Evolutionary conservation across 1,140 invertebrate species (phyloP).

Genomic region (Pogonomyrmex barbatus): DNA sequence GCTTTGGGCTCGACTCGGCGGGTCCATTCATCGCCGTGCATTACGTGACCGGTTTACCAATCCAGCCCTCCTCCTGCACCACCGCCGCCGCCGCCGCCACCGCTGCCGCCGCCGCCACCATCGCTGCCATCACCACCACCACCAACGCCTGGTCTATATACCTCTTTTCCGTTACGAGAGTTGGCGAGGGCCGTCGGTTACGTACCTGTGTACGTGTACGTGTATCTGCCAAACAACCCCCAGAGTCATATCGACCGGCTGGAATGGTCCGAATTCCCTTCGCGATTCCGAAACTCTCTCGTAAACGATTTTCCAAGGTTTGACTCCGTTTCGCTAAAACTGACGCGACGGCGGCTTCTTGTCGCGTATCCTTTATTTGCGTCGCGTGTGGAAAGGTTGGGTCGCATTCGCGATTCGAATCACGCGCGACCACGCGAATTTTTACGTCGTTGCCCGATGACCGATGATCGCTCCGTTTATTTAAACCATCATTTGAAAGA

Average conservation of each 20-base stretch:
- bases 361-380: constrained; percentile 23
- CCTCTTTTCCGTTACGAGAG: constrained; percentile 57
- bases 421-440: constrained; percentile 41
- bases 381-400: not conserved
- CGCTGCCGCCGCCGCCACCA: not conserved
- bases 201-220: constrained; percentile 68
- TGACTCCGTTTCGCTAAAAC: constrained; percentile 30
- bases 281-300: constrained; percentile 66
- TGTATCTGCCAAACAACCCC: constrained; percentile 78
- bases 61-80: constrained; percentile 77
- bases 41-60: constrained; percentile 86
- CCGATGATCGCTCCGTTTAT: not conserved
- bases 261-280: constrained; percentile 72
- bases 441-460: constrained; percentile 15
- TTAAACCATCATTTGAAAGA: not conserved
- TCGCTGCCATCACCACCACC: constrained; percentile 29
- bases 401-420: constrained; percentile 12
- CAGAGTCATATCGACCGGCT: constrained; percentile 81
- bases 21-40: constrained; percentile 86
- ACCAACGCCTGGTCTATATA: constrained; percentile 59
- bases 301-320: constrained; percentile 66
- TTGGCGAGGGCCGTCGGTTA: constrained; percentile 23
- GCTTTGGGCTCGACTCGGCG: constrained; percentile 84
- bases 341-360: not conserved
- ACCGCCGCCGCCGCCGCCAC: constrained; percentile 2